A percentile compares a stretch with the other conserved stretches of the same genome.
Conservation (phyloP, 2,113 vertebrate species). For the Mixornis gularis region DNA sequence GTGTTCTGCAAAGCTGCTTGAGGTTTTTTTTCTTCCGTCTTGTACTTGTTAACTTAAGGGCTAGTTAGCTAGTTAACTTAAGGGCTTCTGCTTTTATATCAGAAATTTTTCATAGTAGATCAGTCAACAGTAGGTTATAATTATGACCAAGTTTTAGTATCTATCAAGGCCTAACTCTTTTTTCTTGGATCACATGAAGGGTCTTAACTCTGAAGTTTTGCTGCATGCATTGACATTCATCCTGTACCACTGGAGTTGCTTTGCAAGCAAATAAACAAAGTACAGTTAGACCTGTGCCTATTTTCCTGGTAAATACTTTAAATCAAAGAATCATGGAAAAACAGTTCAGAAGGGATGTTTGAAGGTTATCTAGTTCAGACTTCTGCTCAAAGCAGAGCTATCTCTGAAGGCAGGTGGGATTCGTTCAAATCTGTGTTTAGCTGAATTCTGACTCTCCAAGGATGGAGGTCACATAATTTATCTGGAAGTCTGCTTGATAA, state of each 20-base stretch:
- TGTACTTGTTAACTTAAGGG: not conserved
- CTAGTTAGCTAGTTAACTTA: not conserved
- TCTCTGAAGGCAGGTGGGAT: not conserved
- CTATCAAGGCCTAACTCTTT: not conserved
- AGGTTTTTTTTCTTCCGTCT: not conserved
- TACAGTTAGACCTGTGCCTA: not conserved
- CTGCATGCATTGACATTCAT: not conserved
- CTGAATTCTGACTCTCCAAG: not conserved
- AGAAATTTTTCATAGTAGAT: not conserved
- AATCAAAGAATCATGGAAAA: not conserved
- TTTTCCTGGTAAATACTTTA: not conserved
- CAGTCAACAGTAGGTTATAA: not conserved
- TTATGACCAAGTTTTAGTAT: not conserved
- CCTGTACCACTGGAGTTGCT: not conserved
- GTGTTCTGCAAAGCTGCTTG: not conserved
- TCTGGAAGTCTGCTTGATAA: not conserved
- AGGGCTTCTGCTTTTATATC: not conserved
- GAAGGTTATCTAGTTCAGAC: not conserved
- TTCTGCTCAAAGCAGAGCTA: not conserved
- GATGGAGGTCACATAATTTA: not conserved
- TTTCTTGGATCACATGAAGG: not conserved
- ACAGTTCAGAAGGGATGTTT: not conserved
- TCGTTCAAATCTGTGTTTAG: not conserved
- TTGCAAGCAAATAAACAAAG: not conserved
- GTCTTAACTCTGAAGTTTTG: not conserved